phyloP scores from a whole-genome alignment of 2,113 vertebrate genomes.

The Cervus canadensis region DNA sequence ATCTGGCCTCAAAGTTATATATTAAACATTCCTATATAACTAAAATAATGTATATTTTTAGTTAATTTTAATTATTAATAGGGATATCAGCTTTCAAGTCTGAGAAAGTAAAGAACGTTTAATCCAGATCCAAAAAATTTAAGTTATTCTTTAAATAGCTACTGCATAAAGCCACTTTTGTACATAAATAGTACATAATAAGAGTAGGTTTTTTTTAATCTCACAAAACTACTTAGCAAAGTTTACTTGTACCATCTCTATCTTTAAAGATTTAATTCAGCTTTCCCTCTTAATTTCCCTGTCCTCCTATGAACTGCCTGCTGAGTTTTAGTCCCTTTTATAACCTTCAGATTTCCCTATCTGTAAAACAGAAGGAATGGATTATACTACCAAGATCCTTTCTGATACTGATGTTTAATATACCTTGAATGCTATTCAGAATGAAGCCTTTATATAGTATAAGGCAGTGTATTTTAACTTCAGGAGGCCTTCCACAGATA shows the following conservation, averaged over 20 bases:
- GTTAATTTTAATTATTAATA: not conserved
- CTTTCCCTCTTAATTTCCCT: not conserved
- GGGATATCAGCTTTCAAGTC: constrained; percentile 4
- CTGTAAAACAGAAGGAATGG: not conserved
- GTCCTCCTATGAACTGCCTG: not conserved
- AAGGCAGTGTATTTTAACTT: not conserved
- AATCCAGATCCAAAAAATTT: constrained; percentile 22
- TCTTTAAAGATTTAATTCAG: not conserved
- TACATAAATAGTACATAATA: not conserved
- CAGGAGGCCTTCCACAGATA: constrained; percentile 35
- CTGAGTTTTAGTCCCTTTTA: constrained; percentile 25
- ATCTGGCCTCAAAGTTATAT: constrained; percentile 23
- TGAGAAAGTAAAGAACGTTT: constrained; percentile 11
- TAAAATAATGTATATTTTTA: constrained; percentile 25
- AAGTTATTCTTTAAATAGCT: not conserved
- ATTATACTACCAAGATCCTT: not conserved
- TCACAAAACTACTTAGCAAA: not conserved
- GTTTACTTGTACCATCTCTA: constrained; percentile 20
- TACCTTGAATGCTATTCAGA: not conserved
- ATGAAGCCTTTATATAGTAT: constrained; percentile 19
- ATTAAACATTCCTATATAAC: constrained; percentile 10
- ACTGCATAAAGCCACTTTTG: not conserved
- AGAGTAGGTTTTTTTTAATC: not conserved
- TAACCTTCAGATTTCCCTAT: constrained; percentile 10
- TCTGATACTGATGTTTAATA: not conserved